These are phyloP conservation scores for Solea senegalensis DNA, from an alignment of 2,113 vertebrate genomes.

Conservation along the genomic window DNA sequence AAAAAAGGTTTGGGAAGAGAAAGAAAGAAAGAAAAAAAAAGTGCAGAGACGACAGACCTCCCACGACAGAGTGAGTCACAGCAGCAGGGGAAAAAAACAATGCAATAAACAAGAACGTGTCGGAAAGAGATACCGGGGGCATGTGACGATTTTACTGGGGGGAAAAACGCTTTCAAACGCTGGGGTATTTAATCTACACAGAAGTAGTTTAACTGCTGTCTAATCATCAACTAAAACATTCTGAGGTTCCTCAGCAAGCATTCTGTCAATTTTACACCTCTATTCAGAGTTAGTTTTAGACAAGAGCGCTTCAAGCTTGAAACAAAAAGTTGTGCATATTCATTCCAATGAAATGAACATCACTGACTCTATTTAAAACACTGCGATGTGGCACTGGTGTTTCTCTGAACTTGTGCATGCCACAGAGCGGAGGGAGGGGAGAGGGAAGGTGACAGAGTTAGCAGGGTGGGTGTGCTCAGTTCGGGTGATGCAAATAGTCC, in stretches of 20 bases:
- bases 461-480: slow-evolving; percentile 14
- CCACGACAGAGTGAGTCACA: slow-evolving; percentile 69
- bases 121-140: slow-evolving; percentile 38
- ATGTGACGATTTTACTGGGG: slow-evolving; percentile 17
- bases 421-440: not conserved
- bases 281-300: too few species aligned
- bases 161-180: slow-evolving; percentile 10
- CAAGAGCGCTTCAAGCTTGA: too few species aligned
- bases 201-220: slow-evolving; percentile 21
- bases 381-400: too few species aligned
- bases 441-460: slow-evolving; percentile 29
- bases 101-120: slow-evolving; percentile 54
- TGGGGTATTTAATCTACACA: slow-evolving; percentile 4
- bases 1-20: slow-evolving; percentile 7
- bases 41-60: slow-evolving; percentile 52
- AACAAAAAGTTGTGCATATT: too few species aligned
- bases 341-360: too few species aligned
- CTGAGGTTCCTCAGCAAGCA: slow-evolving; percentile 1
- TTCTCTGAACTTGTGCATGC: too few species aligned
- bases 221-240: slow-evolving; percentile 10
- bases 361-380: too few species aligned
- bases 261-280: too few species aligned
- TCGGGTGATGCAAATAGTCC: slow-evolving; percentile 49
- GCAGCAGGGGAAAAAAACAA: slow-evolving; percentile 17
- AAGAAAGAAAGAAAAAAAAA: slow-evolving; percentile 31